Conservation (phyloP, 2,888 invertebrate species). For the Hydrotaea cyrtoneurina region DNA sequence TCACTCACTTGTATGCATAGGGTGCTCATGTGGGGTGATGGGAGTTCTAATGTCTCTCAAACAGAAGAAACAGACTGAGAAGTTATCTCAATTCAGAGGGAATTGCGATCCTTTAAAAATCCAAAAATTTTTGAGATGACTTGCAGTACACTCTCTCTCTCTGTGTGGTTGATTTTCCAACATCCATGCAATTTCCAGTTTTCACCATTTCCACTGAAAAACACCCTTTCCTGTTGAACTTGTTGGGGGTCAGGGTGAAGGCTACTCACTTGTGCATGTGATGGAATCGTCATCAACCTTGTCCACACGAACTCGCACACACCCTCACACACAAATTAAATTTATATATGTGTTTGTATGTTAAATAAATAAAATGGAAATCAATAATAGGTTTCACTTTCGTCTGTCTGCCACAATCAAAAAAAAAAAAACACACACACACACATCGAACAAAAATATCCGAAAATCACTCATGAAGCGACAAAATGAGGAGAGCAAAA, state of each 20-base stretch:
- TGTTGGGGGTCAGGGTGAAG: conserved; percentile 30
- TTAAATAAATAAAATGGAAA: conserved; percentile 59
- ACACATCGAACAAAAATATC: too few species aligned
- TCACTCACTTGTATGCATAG: background rate
- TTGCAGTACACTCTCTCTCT: too few species aligned
- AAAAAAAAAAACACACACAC: too few species aligned
- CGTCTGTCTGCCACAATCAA: conserved; percentile 16
- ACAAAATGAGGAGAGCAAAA: background rate
- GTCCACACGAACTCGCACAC: conserved; percentile 18
- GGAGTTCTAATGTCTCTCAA: background rate
- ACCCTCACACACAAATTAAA: conserved; percentile 40
- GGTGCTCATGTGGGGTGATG: background rate
- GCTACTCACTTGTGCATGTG: conserved; percentile 35
- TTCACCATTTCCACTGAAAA: background rate
- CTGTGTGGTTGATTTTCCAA: too few species aligned
- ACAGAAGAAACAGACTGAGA: too few species aligned
- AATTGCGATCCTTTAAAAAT: too few species aligned
- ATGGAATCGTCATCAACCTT: conserved; percentile 44
- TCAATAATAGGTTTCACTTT: conserved; percentile 35
- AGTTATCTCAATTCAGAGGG: too few species aligned
- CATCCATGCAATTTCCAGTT: background rate
- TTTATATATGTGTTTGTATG: conserved; percentile 40
- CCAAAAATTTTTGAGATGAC: too few species aligned
- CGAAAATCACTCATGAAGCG: background rate
- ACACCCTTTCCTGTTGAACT: background rate